Base-by-base conservation (phyloP, 2,888 invertebrate species). In the Drosophila ustulata region DNA sequence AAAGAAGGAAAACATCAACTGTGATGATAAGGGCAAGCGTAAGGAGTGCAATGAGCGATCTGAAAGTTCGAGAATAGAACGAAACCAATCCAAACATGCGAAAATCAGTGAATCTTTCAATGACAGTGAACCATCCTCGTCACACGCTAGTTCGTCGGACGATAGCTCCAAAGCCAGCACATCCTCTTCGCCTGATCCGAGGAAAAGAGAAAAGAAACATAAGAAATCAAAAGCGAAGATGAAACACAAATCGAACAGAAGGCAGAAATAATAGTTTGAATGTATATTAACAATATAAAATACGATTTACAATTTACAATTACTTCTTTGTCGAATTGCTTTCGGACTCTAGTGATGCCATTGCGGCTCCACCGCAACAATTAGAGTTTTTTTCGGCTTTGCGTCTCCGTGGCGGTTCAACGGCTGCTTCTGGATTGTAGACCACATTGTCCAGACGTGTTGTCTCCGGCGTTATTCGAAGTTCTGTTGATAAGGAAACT, bases 381-480 rank as follows among this genome's bases (percentile, higher is more conserved):
- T 67, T 78, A 2, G 75, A 62, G 4, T 26, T 37, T 7, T 61
- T 58, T 4, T 70, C 66, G 2, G 70, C 78, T 11, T 71, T 65
- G 0, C 77, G 62, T n/a, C 84, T 83, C 34, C 82, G 76, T 0
- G 88, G 79, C 5, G 89, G 87, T 72, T 93, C 92, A 63, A 93
- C 91, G 55, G 92, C 85, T 47, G 93, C 90, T 92, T 94, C 91
- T 47, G 94, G 94, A 91, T 95, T 93, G 78, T 93, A 95, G 2
- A 94, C 93, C 3, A 94, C 93, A 92, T 96, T 96, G 32, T 95
- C 95, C 18, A 92, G 58, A 0, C 90, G 82, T 3, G 92, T 90
- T 3, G 84, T 83, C 37, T 91, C 92, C 7, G 89, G 82, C 0
- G 88, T 90, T n/a, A 92, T 89, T 1, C 89, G 89, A 6, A 91